A percentile compares a stretch with the other conserved stretches of the same genome.
Conservation (phyloP, 64 coral and sea anemone genomes). For the Acropora yongei region DNA sequence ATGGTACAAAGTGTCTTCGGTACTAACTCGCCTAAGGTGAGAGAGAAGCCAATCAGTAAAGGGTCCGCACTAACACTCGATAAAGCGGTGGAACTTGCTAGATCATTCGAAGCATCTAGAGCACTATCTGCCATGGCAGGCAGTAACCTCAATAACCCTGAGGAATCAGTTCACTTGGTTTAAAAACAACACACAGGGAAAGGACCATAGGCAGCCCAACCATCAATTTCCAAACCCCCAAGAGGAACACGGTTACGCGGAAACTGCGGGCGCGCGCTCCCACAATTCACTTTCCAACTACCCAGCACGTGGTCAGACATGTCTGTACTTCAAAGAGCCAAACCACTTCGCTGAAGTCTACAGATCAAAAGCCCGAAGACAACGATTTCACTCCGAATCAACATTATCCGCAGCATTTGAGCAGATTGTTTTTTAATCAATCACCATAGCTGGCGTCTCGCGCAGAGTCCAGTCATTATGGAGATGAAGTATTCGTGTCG, state of each 20-base stretch:
- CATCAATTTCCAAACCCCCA: neutral
- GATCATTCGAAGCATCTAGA: constrained; percentile 23
- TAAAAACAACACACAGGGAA: constrained; percentile 3
- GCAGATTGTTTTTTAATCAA: no score
- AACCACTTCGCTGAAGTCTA: constrained; percentile 49
- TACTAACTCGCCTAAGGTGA: neutral
- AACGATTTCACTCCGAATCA: neutral
- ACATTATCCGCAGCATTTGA: no score
- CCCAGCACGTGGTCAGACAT: constrained; percentile 37
- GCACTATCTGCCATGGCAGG: constrained; percentile 23
- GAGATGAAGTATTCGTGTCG: neutral
- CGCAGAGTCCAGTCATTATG: neutral
- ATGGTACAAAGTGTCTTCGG: neutral
- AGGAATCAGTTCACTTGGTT: neutral
- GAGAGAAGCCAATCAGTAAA: constrained; percentile 27
- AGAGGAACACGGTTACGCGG: neutral
- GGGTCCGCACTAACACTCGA: constrained; percentile 41
- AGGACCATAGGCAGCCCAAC: constrained; percentile 30
- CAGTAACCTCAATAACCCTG: neutral
- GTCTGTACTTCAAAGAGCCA: constrained; percentile 60
- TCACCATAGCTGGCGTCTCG: no score
- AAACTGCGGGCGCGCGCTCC: neutral
- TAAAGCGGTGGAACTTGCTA: constrained; percentile 38
- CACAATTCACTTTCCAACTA: constrained; percentile 12
- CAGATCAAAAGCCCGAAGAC: neutral